Percentiles rank a stretch among this genome's conserved stretches.
Conservation (phyloP, 1,140 invertebrate species). For the Venustaconcha ellipsiformis region DNA sequence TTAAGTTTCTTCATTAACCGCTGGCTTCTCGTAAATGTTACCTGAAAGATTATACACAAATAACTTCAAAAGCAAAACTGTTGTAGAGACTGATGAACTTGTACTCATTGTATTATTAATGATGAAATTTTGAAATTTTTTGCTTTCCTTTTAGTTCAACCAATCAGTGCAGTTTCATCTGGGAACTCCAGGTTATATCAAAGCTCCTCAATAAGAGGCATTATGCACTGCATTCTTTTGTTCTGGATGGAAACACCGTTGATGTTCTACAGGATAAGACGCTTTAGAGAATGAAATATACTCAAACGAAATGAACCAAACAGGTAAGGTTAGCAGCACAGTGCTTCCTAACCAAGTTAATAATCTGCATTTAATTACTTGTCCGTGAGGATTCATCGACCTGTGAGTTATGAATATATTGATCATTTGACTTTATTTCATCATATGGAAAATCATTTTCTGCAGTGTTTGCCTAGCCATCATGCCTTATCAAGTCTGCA, state of each 20-base stretch:
- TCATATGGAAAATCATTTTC: no score
- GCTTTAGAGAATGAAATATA: conserved; percentile 19
- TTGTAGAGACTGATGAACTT: neutral
- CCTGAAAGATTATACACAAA: neutral
- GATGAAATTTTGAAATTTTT: no score
- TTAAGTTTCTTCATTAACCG: neutral
- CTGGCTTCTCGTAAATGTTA: neutral
- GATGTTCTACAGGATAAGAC: conserved; percentile 25
- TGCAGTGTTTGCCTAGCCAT: no score
- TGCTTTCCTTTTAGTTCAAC: neutral
- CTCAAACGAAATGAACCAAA: conserved; percentile 15
- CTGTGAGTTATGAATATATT: no score
- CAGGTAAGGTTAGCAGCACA: neutral
- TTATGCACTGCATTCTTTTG: conserved; percentile 28
- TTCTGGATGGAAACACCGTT: conserved; percentile 26
- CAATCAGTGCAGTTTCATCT: conserved; percentile 10
- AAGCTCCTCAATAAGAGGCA: conserved; percentile 13
- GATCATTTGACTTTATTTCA: no score
- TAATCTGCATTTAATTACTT: no score
- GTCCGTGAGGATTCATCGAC: no score
- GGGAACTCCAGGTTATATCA: conserved; percentile 12
- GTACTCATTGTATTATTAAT: neutral
- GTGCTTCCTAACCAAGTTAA: no score
- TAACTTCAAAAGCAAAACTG: neutral
- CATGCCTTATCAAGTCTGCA: no score